Evolutionary conservation across 2,797 vertebrate species (phyloP).

Genomic region (Eulemur albifrons): DNA sequence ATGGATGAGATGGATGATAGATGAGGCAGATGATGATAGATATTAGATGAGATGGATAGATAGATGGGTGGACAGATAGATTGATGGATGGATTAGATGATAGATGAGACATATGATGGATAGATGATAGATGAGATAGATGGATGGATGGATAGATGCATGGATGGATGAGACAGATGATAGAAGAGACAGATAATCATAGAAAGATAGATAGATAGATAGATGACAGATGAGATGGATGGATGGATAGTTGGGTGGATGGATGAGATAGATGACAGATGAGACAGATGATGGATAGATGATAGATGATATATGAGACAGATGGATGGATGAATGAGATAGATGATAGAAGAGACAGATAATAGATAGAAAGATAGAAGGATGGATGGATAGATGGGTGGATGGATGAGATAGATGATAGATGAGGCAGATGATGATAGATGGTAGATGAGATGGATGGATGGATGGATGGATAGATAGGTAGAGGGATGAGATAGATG

Average conservation of each 20-base stretch:
- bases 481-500: neutral
- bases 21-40: too few relatives aligned
- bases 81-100: too few relatives aligned
- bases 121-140: neutral
- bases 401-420: neutral
- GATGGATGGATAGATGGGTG: neutral
- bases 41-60: too few relatives aligned
- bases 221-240: neutral
- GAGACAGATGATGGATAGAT: neutral
- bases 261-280: neutral
- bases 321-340: neutral
- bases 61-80: neutral
- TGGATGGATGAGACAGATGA: neutral
- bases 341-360: too few relatives aligned
- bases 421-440: too few relatives aligned
- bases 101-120: too few relatives aligned
- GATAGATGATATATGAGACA: too few relatives aligned
- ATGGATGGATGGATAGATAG: neutral
- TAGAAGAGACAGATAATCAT: neutral
- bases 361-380: too few relatives aligned
- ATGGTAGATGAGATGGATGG: neutral
- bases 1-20: neutral
- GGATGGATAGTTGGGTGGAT: neutral
- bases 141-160: neutral
- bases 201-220: neutral